Evolutionary conservation across 2,888 invertebrate species (phyloP).

Genomic region (Lysandra coridon): DNA sequence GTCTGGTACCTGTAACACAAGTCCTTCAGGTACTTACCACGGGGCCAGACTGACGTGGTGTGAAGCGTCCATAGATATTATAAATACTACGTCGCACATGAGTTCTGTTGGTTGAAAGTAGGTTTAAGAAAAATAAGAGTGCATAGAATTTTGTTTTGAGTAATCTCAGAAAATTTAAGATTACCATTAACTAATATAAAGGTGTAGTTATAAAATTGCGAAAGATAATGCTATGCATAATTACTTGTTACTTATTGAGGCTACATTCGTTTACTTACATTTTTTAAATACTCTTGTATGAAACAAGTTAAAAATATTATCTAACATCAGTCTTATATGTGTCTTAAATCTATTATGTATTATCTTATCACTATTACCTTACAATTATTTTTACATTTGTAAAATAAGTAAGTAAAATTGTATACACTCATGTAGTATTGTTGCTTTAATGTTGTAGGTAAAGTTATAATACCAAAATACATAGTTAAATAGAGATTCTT

Average conservation of each 20-base stretch:
- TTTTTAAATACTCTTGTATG: background rate
- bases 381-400: background rate
- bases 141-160: too few relatives aligned
- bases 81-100: background rate
- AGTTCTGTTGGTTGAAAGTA: too few relatives aligned
- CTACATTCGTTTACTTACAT: background rate
- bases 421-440: background rate
- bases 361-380: background rate
- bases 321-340: background rate
- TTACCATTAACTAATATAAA: too few relatives aligned
- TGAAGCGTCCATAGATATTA: too few relatives aligned
- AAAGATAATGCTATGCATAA: too few relatives aligned
- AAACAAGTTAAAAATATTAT: background rate
- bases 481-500: background rate
- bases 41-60: too few relatives aligned
- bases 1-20: too few relatives aligned
- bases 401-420: background rate
- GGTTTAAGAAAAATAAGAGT: too few relatives aligned
- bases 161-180: too few relatives aligned
- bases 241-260: too few relatives aligned
- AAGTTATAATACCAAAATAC: background rate
- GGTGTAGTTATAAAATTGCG: too few relatives aligned
- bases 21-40: too few relatives aligned
- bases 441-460: background rate
- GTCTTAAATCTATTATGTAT: background rate